Evolutionary conservation across 1,140 invertebrate species (phyloP).

Genomic region (Triops cancriformis): DNA sequence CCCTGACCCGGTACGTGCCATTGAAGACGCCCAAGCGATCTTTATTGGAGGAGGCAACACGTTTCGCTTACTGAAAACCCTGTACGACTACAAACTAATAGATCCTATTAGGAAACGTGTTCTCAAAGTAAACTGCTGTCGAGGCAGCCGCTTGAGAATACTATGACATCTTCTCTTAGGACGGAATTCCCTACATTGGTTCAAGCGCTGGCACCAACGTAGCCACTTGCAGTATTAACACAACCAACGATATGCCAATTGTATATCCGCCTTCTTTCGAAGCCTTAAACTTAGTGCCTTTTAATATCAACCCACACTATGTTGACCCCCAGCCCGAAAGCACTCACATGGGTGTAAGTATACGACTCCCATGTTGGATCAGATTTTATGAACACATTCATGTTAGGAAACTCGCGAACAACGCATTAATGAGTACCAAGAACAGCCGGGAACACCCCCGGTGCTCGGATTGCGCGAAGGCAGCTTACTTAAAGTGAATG

Average conservation of each 20-base stretch:
- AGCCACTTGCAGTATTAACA: slow-evolving; percentile 63
- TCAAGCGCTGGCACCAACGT: slow-evolving; percentile 76
- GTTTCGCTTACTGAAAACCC: slow-evolving; percentile 56
- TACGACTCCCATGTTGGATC: not conserved
- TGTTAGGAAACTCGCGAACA: slow-evolving; percentile 49
- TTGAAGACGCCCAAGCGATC: slow-evolving; percentile 56
- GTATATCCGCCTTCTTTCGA: slow-evolving; percentile 63
- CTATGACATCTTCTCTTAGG: slow-evolving; percentile 35
- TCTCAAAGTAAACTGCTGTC: slow-evolving; percentile 38
- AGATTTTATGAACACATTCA: slow-evolving; percentile 20
- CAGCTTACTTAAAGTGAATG: slow-evolving; percentile 52
- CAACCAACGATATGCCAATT: slow-evolving; percentile 81
- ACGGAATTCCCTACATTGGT: slow-evolving; percentile 65
- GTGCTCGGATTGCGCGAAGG: slow-evolving; percentile 66
- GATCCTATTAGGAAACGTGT: slow-evolving; percentile 54
- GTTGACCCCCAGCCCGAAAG: slow-evolving; percentile 52
- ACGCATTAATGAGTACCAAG: slow-evolving; percentile 57
- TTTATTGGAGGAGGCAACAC: slow-evolving; percentile 74
- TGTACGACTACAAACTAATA: slow-evolving; percentile 60
- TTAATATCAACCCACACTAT: slow-evolving; percentile 81
- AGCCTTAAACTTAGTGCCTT: slow-evolving; percentile 62
- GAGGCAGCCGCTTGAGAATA: not conserved
- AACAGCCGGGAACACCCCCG: slow-evolving; percentile 43
- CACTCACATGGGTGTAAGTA: slow-evolving; percentile 61
- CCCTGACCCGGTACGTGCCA: slow-evolving; percentile 45